Evolutionary conservation across 2,797 vertebrate species (phyloP).

Genomic region (Adrianichthys oophorus): DNA sequence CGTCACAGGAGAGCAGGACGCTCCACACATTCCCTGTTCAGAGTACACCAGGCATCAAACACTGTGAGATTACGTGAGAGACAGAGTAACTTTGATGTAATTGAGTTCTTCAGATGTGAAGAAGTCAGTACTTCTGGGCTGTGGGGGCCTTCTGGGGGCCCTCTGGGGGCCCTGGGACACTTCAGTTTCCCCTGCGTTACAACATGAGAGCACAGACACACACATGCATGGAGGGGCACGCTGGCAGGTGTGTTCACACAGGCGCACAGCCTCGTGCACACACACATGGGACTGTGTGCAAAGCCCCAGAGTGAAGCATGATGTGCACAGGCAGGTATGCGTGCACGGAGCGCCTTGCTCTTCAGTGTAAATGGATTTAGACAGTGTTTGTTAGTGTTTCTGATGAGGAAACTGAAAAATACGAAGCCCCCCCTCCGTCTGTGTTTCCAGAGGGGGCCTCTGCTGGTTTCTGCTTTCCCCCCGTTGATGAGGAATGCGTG

Average conservation of each 20-base stretch:
- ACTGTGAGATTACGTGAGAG: too few species aligned
- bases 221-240: too few species aligned
- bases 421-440: not conserved
- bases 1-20: too few species aligned
- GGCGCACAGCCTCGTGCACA: not conserved
- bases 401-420: slow-evolving; percentile 52
- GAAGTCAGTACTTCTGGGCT: too few species aligned
- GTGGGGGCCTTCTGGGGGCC: too few species aligned
- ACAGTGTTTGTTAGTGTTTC: slow-evolving; percentile 58
- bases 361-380: slow-evolving; percentile 36
- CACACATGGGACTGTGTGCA: not conserved
- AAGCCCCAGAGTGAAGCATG: slow-evolving; percentile 4
- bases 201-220: too few species aligned
- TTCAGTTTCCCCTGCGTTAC: too few species aligned
- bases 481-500: slow-evolving; percentile 38
- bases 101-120: too few species aligned
- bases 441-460: slow-evolving; percentile 25
- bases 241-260: not conserved
- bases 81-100: too few species aligned
- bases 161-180: too few species aligned
- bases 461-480: slow-evolving; percentile 35
- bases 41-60: too few species aligned
- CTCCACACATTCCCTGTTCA: too few species aligned
- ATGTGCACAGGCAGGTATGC: slow-evolving; percentile 21
- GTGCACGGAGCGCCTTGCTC: not conserved